Conservation (phyloP, 1,140 invertebrate genomes). For the Lethocerus indicus region DNA sequence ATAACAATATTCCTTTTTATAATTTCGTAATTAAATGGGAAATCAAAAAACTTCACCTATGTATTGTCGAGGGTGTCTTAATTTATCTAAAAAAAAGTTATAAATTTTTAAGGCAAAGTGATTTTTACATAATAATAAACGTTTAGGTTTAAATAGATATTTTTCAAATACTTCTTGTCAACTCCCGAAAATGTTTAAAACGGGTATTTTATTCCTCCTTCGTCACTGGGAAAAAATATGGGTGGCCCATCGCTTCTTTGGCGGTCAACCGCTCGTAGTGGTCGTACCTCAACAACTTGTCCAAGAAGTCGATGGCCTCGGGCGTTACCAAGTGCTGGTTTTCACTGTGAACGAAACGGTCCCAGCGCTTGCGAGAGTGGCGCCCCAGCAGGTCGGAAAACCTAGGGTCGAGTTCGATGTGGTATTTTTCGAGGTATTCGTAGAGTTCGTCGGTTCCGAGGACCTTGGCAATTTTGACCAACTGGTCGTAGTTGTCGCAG, state of each 20-base stretch:
- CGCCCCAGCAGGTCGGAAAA: conserved; percentile 21
- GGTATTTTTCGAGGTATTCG: conserved; percentile 99
- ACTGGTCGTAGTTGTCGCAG: conserved; percentile 99
- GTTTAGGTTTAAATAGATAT: no score
- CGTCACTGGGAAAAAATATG: conserved; percentile 57
- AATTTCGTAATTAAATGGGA: no score
- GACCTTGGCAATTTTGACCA: conserved; percentile 98
- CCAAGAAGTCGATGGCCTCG: conserved; percentile 96
- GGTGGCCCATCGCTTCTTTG: conserved; percentile 97
- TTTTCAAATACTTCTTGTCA: no score
- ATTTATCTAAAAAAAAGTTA: no score
- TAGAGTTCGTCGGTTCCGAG: conserved; percentile 97
- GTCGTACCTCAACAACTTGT: conserved; percentile 97
- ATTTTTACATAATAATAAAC: no score
- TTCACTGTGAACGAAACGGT: conserved; percentile 96
- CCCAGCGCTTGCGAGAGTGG: conserved; percentile 98
- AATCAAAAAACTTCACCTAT: no score
- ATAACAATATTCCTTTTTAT: no score
- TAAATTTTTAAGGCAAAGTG: no score
- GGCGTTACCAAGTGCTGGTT: conserved; percentile 97
- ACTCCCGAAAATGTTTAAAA: no score
- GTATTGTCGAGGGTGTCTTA: no score
- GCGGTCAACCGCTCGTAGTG: conserved; percentile 97
- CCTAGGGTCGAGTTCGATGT: conserved; percentile 87
- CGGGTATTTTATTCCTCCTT: conserved; percentile 9